Evolutionary conservation across 1,140 invertebrate species (phyloP), one percentile per base, ranked within the genome.

Genomic region (Chelonus insularis): DNA sequence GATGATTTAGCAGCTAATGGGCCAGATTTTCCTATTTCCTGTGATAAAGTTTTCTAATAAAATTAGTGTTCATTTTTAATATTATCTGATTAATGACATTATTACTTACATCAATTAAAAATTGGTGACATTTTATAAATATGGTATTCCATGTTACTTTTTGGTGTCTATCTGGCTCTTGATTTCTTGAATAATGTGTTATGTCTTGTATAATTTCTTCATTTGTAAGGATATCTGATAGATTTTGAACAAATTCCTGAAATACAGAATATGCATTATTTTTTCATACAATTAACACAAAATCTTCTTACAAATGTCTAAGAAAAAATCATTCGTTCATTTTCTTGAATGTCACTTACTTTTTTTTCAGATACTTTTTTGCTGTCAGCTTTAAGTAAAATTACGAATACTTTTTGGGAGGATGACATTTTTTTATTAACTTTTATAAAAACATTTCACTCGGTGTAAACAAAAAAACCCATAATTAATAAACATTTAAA

Each of bases 21-120:
- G 4, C 18, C 11, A 11, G 21, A 25, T 20, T 20, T 25, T 29
- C 11, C 23, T 2, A 18, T 25, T 20, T 50, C 47, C 47, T 50
- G 21, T 18, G 11, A 29, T 1, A 20, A 25, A 57, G 52, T 5
- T 43, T 20, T 43, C 6, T 18, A 9, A 18, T 16, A 18, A 18
- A 34, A 34, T 34, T 21, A 16, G 16, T 29, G 14, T 37, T 32
- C 21, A 21, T 43, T 16, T 18, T 59, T 20, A 32, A 36, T 25
- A 16, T 48, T 55, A 7, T 21, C 7, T 12, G 37, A 5, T 16
- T 18, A 14, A 18, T 25, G 16, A 41, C 4, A 11, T 34, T 9
- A 48, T 29, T 32, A 51, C 64, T 70, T 69, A 75, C 73, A 7
- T 36, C 32, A 6, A 66, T 47, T 43, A 74, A 16, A 29, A 74